These are phyloP conservation scores for Habroteleia sp. DNA, from an alignment of 2,888 invertebrate species.

Conservation along the genomic window DNA sequence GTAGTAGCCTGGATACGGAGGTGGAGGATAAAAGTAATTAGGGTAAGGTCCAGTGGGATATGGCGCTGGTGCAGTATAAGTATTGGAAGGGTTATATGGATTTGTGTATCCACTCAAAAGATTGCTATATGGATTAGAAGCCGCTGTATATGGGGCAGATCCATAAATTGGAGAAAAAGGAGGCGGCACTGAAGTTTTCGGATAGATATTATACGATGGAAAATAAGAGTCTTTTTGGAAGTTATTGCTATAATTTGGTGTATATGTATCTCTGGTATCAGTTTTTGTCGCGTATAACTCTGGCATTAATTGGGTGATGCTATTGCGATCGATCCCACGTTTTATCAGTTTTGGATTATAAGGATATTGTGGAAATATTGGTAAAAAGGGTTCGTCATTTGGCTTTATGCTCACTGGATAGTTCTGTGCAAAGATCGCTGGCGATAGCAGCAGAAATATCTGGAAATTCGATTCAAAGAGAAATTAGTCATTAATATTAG, in stretches of 20 bases:
- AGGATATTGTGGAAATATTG: slow-evolving; percentile 76
- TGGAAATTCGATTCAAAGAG: slow-evolving; percentile 66
- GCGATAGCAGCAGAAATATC: slow-evolving; percentile 72
- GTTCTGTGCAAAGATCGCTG: slow-evolving; percentile 70
- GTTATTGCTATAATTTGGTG: slow-evolving; percentile 66
- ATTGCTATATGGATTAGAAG: slow-evolving; percentile 40
- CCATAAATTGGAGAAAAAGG: slow-evolving; percentile 26
- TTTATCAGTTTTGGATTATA: slow-evolving; percentile 78
- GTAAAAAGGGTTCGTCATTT: slow-evolving; percentile 78
- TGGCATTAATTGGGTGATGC: slow-evolving; percentile 68
- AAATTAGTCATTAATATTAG: slow-evolving; percentile 19
- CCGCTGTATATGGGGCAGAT: slow-evolving; percentile 21
- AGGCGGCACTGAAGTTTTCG: slow-evolving; percentile 56
- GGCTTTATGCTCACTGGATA: slow-evolving; percentile 69
- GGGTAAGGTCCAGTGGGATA: slow-evolving; percentile 67
- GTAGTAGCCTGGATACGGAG: slow-evolving; percentile 72
- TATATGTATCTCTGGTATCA: slow-evolving; percentile 74
- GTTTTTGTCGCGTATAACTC: slow-evolving; percentile 75
- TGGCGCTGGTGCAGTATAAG: slow-evolving; percentile 14
- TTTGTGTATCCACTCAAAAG: slow-evolving; percentile 54
- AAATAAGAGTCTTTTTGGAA: slow-evolving; percentile 72
- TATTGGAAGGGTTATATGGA: slow-evolving; percentile 51
- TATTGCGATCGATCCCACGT: slow-evolving; percentile 72
- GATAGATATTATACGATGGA: slow-evolving; percentile 69
- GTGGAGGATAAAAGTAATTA: slow-evolving; percentile 72